These are phyloP conservation scores for Thryonomys swinderianus DNA, from an alignment of 2,113 vertebrate species.

Conservation along the genomic window DNA sequence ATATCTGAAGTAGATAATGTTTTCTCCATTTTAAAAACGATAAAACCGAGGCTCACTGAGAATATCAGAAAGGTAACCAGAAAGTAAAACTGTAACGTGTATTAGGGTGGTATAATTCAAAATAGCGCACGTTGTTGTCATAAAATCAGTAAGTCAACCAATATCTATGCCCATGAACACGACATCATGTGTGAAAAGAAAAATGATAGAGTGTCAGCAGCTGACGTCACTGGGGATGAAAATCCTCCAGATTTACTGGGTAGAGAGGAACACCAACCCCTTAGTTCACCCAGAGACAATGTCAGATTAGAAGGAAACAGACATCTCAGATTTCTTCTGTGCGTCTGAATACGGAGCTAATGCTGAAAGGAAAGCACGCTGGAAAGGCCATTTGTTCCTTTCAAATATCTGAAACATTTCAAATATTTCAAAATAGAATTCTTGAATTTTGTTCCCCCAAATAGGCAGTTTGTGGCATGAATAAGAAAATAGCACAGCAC, in stretches of 20 bases:
- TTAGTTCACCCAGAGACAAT: neutral
- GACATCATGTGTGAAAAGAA: accelerated
- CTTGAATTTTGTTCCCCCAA: neutral
- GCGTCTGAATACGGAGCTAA: neutral
- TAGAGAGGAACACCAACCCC: neutral
- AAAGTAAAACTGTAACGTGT: neutral
- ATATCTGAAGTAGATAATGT: neutral
- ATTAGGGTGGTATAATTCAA: too few relatives aligned
- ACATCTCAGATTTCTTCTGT: neutral
- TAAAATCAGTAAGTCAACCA: neutral
- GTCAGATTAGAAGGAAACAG: neutral
- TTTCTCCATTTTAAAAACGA: neutral
- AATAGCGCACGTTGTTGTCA: neutral
- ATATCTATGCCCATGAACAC: neutral
- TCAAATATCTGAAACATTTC: neutral
- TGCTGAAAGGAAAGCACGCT: neutral
- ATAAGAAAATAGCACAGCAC: neutral
- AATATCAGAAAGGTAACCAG: neutral
- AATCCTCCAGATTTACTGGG: neutral
- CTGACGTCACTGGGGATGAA: neutral
- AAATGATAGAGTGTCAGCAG: neutral
- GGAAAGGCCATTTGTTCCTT: too few relatives aligned
- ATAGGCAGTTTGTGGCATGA: neutral
- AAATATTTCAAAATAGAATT: neutral
- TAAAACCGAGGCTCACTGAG: neutral